These are phyloP conservation scores for Drosophila kurseongensis DNA, from an alignment of 1,140 invertebrate genomes.

Conservation along the genomic window DNA sequence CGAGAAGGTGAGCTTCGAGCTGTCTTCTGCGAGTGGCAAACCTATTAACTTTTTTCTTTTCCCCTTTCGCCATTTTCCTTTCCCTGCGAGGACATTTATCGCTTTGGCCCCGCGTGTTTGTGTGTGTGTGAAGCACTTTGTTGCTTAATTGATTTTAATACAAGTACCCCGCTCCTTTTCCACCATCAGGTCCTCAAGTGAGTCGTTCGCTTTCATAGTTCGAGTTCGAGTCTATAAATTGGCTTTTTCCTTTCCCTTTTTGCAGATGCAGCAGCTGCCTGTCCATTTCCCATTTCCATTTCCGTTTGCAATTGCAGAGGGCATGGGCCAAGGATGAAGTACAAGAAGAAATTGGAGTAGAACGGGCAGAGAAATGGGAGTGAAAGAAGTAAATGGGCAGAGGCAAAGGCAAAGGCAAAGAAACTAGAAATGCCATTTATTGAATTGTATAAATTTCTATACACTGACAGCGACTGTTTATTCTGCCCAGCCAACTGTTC, in stretches of 20 bases:
- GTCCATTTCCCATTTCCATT: constrained; percentile 76
- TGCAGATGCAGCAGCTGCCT: constrained; percentile 51
- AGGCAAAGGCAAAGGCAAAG: constrained; percentile 29
- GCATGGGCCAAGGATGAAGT: constrained; percentile 42
- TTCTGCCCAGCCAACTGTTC: constrained; percentile 61
- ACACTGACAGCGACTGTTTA: constrained; percentile 81
- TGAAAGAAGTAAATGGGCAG: constrained; percentile 7
- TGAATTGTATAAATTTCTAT: constrained; percentile 84
- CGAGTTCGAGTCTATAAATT: constrained; percentile 72
- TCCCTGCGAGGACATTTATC: constrained; percentile 63
- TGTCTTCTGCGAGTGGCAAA: constrained; percentile 72
- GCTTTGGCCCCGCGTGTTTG: constrained; percentile 10
- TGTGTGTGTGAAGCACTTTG: constrained; percentile 76
- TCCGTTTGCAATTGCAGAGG: constrained; percentile 78
- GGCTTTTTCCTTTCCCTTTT: constrained; percentile 70
- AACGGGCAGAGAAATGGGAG: neutral
- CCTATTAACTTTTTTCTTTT: constrained; percentile 68
- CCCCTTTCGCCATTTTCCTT: neutral
- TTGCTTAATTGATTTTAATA: constrained; percentile 82
- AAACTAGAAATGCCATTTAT: constrained; percentile 80
- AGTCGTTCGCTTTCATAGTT: constrained; percentile 55
- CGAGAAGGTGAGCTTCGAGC: constrained; percentile 36
- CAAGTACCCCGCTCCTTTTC: constrained; percentile 41
- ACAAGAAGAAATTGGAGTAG: constrained; percentile 31
- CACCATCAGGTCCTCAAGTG: constrained; percentile 11